A percentile compares a stretch with the other conserved stretches of the same genome.
phyloP scores from a whole-genome alignment of 1,140 invertebrate genomes.

The Heliconius hewitsoni region DNA sequence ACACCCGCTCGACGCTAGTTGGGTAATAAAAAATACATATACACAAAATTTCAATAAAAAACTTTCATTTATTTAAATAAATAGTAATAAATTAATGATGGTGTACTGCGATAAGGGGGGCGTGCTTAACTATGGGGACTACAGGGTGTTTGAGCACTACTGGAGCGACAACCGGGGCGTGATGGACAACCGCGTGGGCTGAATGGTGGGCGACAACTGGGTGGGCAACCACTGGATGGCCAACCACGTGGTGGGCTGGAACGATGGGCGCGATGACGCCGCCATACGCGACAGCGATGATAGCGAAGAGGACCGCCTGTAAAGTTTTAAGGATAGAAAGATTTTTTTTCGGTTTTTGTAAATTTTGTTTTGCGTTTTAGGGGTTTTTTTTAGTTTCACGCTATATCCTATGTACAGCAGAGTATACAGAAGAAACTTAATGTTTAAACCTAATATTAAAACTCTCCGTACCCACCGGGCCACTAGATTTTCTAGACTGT shows the following conservation, averaged over 20 bases:
- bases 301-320: slow-evolving; percentile 62
- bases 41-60: slow-evolving; percentile 26
- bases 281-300: slow-evolving; percentile 57
- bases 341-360: background rate
- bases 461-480: too few relatives aligned
- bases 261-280: slow-evolving; percentile 67
- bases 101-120: slow-evolving; percentile 54
- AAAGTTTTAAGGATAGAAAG: slow-evolving; percentile 19
- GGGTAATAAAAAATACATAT: slow-evolving; percentile 18
- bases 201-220: slow-evolving; percentile 51
- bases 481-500: too few relatives aligned
- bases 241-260: slow-evolving; percentile 58
- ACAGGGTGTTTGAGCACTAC: slow-evolving; percentile 45
- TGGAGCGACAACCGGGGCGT: slow-evolving; percentile 53
- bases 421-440: too few relatives aligned
- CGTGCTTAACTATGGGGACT: slow-evolving; percentile 52
- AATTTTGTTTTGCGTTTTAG: background rate
- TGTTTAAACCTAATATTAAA: too few relatives aligned
- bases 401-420: too few relatives aligned
- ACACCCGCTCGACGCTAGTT: background rate
- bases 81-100: slow-evolving; percentile 43
- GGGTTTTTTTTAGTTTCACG: background rate
- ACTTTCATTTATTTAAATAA: slow-evolving; percentile 36
- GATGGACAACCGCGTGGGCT: slow-evolving; percentile 53
- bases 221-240: slow-evolving; percentile 54